Evolutionary conservation across 2,113 vertebrate species (phyloP).

Genomic region (Ctenomys sociabilis): DNA sequence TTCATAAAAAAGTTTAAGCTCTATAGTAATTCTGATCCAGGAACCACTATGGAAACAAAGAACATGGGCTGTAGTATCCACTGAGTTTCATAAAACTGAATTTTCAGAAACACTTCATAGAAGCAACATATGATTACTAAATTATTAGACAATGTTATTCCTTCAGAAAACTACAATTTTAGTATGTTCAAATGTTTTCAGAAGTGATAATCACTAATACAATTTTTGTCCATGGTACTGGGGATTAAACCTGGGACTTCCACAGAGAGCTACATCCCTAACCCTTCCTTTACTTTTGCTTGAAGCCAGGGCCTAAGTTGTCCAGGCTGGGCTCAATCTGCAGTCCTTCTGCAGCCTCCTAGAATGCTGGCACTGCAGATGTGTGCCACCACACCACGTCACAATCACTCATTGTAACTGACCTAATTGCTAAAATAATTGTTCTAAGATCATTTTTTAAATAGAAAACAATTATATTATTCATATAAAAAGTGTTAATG

Average conservation of each 20-base stretch:
- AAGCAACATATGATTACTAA: constrained; percentile 48
- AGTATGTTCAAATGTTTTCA: constrained; percentile 3
- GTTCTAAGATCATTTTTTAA: not conserved
- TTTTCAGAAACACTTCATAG: constrained; percentile 18
- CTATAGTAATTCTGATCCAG: not conserved
- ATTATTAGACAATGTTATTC: constrained; percentile 37
- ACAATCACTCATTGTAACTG: not conserved
- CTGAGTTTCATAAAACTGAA: constrained; percentile 17
- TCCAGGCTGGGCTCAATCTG: not conserved
- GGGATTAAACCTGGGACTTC: not conserved
- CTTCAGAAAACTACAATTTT: constrained; percentile 50
- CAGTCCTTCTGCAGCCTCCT: not conserved
- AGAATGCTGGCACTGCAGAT: not conserved
- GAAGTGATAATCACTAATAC: constrained; percentile 4
- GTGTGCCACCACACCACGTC: not conserved
- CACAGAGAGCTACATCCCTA: not conserved
- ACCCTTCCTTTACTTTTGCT: not conserved
- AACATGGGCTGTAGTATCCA: not conserved
- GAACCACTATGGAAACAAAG: constrained; percentile 14
- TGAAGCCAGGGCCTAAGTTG: not conserved
- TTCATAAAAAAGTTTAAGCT: constrained; percentile 21
- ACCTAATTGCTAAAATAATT: not conserved
- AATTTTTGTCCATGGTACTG: not conserved
- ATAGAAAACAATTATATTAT: not conserved
- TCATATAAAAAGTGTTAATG: constrained; percentile 7